Base-by-base conservation (phyloP, 2,113 vertebrate genomes). In the Syngnathus floridae region DNA sequence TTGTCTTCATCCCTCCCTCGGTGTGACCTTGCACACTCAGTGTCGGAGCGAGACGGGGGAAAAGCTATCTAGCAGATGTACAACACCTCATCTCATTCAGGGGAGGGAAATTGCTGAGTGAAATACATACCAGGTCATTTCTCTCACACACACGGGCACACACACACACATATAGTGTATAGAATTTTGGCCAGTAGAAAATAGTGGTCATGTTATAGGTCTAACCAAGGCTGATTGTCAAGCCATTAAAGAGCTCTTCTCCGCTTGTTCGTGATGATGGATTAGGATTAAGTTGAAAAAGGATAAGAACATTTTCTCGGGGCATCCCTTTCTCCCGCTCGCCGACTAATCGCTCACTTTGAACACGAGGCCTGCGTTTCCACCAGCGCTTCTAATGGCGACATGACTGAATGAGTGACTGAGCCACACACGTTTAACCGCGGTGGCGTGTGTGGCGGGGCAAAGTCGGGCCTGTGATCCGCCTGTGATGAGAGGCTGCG, bases 11-110 rank as follows among this genome's bases (percentile, higher is more conserved):
- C 62, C 40, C 70, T 72, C 58, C 52, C 38, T 68, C 14, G 43
- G 51, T 54, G 70, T 52, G 48, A 11, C 66, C 62, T 48, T 73
- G 17, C 62, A 22, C 66, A 16, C 62, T 45, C 57, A 35, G 11
- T 19, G 37, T 40, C 37, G 38, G 56, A 55, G 62, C 73, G 14
- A 69, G 78, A 76, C 76, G 77, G 77, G 77, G 77, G 76, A 80
- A 86, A 87, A 89, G 75, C 77, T 79, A 87, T 87, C 80, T 73
- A 85, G 76, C 86, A 87, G 85, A 87, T 84, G 85, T 84, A 85
- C 75, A 72, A 83, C 86, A 88, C 86, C 82, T 88, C 87, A 86
- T 87, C 79, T 85, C 73, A 66, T 77, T 76, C 65, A 4, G 68
- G 37, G 37, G 67, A 46, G 73, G 74, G 64, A 81, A 73, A 83